Evolutionary conservation across 2,888 invertebrate species (phyloP), one percentile per base, ranked within the genome.

Genomic region (Saturnia japonica): DNA sequence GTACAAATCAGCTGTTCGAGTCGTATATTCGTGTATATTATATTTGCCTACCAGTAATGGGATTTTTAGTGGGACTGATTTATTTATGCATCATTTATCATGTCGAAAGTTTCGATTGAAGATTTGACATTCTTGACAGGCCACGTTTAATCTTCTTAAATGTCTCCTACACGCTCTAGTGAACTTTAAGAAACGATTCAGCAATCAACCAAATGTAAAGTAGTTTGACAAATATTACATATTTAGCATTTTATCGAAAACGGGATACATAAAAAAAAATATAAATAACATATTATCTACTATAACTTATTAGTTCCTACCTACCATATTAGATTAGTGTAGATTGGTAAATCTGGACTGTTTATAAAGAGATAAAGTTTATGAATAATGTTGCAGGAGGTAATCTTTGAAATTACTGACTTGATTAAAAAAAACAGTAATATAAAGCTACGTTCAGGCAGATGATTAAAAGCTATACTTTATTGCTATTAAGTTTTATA

Each of bases 21-120:
- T 11, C 3, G 43, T 19, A 54, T 22, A 22, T 14, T 9, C 22
- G 25, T 3, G 0, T 57, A 25, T 60, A 28, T 60, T 62, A 71
- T 68, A 68, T 47, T 68, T 71, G 25, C 22, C 72, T 78, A 77
- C 77, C 79, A 80, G 78, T 83, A 80, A 81, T 80, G 75, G 78
- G 82, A 77, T 87, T 86, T 85, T 84, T 84, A 83, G 80, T 82
- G 75, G 75, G 74, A 76, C 80, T 80, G 85, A 85, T 85, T 84
- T 85, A 85, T 85, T 83, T 84, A 82, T 82, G 82, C 84, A 80
- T 81, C 88, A 85, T 88, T 85, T 85, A 87, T 88, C 88, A 88
- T 83, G 76, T 77, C 77, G 57, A 76, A 87, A 85, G 80, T 87
- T 87, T 73, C 78, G 87, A 87, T 88, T 87, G 82, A 82, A 83